Base-by-base conservation (phyloP, 1,140 invertebrate species). In the Thrips palmi region DNA sequence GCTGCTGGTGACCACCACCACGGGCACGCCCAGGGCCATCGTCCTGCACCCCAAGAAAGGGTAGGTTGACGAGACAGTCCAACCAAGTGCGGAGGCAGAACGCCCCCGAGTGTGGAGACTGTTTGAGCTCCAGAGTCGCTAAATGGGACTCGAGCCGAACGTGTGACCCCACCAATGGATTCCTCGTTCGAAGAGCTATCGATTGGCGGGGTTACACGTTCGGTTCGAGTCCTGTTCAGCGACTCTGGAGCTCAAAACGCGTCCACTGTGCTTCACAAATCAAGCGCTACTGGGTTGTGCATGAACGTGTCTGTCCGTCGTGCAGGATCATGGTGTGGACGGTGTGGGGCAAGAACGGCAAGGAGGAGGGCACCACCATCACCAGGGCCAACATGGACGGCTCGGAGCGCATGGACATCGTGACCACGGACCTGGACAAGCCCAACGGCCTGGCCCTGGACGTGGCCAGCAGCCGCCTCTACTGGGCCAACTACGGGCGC, bases 331-430 rank as follows among this genome's bases (percentile, higher is more conserved):
- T 96, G 75, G 94, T 86, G 58, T 96, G 91, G 89, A 87, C 83
- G 1, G 92, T 97, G 55, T 96, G 91, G 88, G 89, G 92, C 45
- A 67, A 78, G 40, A 68, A 71, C 34, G 71, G 88, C n/a, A 75
- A 82, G 49, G n/a, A n/a, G n/a, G n/a, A n/a, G n/a, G n/a, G n/a
- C n/a, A n/a, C n/a, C n/a, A n/a, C n/a, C n/a, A 97, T 97, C 47
- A 91, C 97, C 59, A 67, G 84, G 39, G 84, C 87, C 30, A 79
- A 79, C 29, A 88, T 97, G 85, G 93, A 97, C 56, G 93, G 94
- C 17, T 76, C 77, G 8, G 80, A 91, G 52, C 65, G 91, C 19
- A 70, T 78, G 52, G 70, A 74, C 4, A 83, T 97, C 46, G 78
- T 97, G 1, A 76, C 74, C 8, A 80, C 73, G 39, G 84, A 93